A percentile compares a stretch with the other conserved stretches of the same genome.
Evolutionary conservation across 2,797 vertebrate genomes (phyloP).

Genomic region (Myoxocephalus aenaeus): DNA sequence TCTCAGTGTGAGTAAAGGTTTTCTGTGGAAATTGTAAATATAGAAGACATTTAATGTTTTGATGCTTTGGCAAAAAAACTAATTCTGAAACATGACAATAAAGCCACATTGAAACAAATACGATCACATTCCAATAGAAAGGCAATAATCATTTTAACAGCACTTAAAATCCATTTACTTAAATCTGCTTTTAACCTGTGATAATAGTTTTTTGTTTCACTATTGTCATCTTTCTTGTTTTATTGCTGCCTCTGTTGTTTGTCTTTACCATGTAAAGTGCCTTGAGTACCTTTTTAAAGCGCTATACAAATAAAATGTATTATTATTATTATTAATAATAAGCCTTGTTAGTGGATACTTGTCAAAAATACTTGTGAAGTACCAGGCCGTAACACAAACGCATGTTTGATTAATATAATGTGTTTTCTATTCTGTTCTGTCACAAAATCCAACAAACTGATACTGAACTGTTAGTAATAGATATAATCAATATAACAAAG

Average conservation of each 20-base stretch:
- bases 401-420: not conserved
- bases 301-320: too few species aligned
- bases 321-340: not conserved
- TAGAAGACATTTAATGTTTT: not conserved
- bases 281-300: too few species aligned
- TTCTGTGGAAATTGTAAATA: slow-evolving; percentile 18
- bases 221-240: too few species aligned
- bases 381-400: not conserved
- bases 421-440: not conserved
- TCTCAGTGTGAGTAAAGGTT: slow-evolving; percentile 9
- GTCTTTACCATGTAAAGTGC: too few species aligned
- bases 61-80: not conserved
- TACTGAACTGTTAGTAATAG: not conserved
- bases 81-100: not conserved
- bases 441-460: not conserved
- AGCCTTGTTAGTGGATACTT: slow-evolving; percentile 1
- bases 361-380: slow-evolving; percentile 11
- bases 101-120: too few species aligned
- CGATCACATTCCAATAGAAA: too few species aligned
- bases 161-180: too few species aligned
- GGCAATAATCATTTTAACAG: too few species aligned
- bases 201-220: too few species aligned
- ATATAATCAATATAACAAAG: not conserved
- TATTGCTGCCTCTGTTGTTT: too few species aligned
- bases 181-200: too few species aligned